A percentile compares a stretch with the other conserved stretches of the same genome.
These are phyloP conservation scores for Mycalesis mineus DNA, from an alignment of 2,888 invertebrate species.

Conservation along the genomic window DNA sequence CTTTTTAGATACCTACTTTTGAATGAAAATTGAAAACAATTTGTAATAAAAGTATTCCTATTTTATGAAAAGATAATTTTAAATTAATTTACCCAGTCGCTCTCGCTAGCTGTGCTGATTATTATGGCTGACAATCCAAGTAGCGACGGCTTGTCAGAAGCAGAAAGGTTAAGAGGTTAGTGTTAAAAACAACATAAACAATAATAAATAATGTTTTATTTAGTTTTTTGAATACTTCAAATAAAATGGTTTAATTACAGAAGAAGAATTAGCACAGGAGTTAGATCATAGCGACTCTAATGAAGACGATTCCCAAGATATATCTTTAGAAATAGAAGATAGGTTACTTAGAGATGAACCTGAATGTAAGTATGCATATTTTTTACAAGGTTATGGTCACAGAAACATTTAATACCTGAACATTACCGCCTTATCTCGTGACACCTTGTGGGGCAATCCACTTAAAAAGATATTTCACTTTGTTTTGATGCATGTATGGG, in stretches of 20 bases:
- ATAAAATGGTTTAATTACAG: conserved; percentile 41
- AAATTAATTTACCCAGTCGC: too few species aligned
- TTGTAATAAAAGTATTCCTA: too few species aligned
- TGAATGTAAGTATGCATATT: conserved; percentile 49
- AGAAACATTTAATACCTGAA: too few species aligned
- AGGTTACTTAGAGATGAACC: conserved; percentile 72
- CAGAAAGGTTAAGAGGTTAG: conserved; percentile 61
- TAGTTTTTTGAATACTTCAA: background rate
- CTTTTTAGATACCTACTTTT: too few species aligned
- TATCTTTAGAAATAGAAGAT: conserved; percentile 71
- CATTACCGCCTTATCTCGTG: too few species aligned
- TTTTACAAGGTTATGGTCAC: too few species aligned
- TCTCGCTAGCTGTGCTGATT: background rate
- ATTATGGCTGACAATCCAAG: conserved; percentile 56
- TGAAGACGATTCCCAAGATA: conserved; percentile 71
- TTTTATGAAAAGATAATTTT: too few species aligned
- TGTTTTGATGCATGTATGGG: too few species aligned
- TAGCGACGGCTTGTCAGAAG: conserved; percentile 58
- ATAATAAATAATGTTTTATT: background rate
- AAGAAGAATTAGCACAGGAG: conserved; percentile 67
- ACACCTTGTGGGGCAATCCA: too few species aligned
- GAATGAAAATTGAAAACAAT: too few species aligned
- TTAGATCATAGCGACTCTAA: conserved; percentile 72
- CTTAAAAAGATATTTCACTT: too few species aligned
- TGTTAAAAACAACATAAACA: background rate